Conservation (phyloP, 30 jellyfish, hydroid and myxozoan genomes). For the Hydra vulgaris region DNA sequence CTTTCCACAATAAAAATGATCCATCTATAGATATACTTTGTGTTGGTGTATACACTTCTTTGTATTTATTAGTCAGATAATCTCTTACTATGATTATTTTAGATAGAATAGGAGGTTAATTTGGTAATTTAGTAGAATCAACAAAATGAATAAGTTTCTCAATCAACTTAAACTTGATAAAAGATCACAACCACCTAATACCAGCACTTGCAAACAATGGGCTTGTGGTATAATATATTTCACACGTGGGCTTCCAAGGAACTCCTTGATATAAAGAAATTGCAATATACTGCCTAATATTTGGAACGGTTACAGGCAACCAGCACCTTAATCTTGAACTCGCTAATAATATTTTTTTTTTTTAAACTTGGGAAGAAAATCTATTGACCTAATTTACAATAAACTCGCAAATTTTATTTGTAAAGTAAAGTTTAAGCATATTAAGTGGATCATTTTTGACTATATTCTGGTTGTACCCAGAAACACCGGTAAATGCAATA, state of each 20-base stretch:
- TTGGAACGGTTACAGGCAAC: neutral
- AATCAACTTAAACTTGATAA: neutral
- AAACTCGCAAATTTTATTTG: slow-evolving; percentile 11
- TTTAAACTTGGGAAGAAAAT: slow-evolving; percentile 13
- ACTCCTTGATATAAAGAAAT: neutral
- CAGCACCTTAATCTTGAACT: neutral
- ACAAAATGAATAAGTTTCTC: slow-evolving; percentile 2
- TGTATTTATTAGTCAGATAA: neutral
- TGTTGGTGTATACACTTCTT: neutral
- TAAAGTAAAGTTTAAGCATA: slow-evolving; percentile 4
- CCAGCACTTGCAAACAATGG: slow-evolving; percentile 5
- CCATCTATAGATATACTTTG: neutral
- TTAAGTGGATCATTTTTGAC: neutral
- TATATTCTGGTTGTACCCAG: slow-evolving; percentile 4
- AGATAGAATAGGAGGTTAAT: neutral
- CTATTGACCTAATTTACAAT: slow-evolving; percentile 10
- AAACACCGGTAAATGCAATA: neutral
- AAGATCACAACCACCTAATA: neutral
- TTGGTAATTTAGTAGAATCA: slow-evolving; percentile 1
- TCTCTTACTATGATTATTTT: neutral
- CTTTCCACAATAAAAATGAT: neutral
- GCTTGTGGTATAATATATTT: too few relatives aligned
- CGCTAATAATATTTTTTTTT: neutral
- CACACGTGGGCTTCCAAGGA: too few relatives aligned
- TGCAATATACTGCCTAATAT: slow-evolving; percentile 5